Evolutionary conservation across 2,888 invertebrate species (phyloP), one percentile per base, ranked within the genome.

Genomic region (Tetranychus truncatus): DNA sequence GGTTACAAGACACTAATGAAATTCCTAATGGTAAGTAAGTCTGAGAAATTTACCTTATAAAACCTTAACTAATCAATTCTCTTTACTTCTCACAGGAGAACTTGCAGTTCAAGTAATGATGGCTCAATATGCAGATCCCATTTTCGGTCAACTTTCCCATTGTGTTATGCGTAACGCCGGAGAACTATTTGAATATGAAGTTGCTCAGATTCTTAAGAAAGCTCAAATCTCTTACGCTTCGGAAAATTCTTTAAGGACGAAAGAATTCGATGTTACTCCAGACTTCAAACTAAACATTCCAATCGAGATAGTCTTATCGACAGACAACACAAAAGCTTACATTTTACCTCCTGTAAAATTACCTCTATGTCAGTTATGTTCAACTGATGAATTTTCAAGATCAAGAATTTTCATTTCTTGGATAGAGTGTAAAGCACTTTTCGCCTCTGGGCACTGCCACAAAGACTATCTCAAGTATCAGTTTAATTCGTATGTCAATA

Each of bases 361-460:
- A 9, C 24, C 67, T 21, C 5, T 45, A 44, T 44, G 45, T 20
- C 44, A 34, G 20, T 72, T 72, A 9, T 20, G 45, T 44, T 45
- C 45, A 18, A 44, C 21, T 72, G n/a, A 72, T 34, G n/a, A 45
- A 18, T 18, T 44, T n/a, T 24, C 34, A 45, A 24, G 9, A 4
- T 20, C 72, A 6, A 18, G 71, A 71, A n/a, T 67, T 18, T 21
- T 74, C 7, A 66, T 76, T 45, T 71, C 46, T 66, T 76, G 76
- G 76, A 74, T 76, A 46, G 76, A 76, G 67, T 76, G 76, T 66
- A 76, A 76, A 72, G 45, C 76, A n/a, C 18, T 76, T 21, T 76
- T 76, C 44, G 76, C 76, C 18, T 72, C 71, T 8, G n/a, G 21
- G 2, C 66, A 74, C n/a, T 72, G 71, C 69, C 76, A 76, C 45